Evolutionary conservation across 2,113 vertebrate species (phyloP).

Genomic region (Megalops atlanticus): DNA sequence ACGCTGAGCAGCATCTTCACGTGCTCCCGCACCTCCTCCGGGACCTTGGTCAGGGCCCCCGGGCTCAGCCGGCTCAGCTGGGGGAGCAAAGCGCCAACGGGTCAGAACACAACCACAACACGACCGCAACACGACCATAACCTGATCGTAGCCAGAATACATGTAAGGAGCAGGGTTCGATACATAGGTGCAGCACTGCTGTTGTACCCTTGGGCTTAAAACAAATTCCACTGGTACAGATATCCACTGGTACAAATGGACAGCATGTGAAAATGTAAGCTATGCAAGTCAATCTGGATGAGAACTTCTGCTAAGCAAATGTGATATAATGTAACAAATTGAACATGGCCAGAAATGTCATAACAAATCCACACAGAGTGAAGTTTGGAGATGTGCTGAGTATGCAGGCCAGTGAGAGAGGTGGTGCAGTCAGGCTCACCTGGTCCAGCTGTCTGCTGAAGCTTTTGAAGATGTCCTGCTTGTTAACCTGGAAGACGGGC

Average conservation of each 20-base stretch:
- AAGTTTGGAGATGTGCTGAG: not conserved
- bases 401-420: not conserved
- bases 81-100: not conserved
- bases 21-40: slow-evolving; percentile 90
- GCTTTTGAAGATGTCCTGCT: slow-evolving; percentile 98
- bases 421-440: slow-evolving; percentile 64
- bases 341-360: too few relatives aligned
- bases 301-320: too few relatives aligned
- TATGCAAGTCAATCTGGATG: too few relatives aligned
- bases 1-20: slow-evolving; percentile 94
- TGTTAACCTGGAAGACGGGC: slow-evolving; percentile 95
- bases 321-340: too few relatives aligned
- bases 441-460: slow-evolving; percentile 97
- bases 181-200: too few relatives aligned
- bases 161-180: too few relatives aligned
- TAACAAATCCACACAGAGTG: too few relatives aligned
- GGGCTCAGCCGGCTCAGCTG: slow-evolving; percentile 90
- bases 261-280: too few relatives aligned
- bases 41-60: slow-evolving; percentile 79
- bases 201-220: too few relatives aligned
- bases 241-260: too few relatives aligned
- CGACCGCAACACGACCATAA: not conserved
- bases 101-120: not conserved
- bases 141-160: too few relatives aligned
- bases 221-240: too few relatives aligned